Evolutionary conservation across 2,797 vertebrate genomes (phyloP), one percentile per base, ranked within the genome.

Genomic region (Ceyx erithaca): DNA sequence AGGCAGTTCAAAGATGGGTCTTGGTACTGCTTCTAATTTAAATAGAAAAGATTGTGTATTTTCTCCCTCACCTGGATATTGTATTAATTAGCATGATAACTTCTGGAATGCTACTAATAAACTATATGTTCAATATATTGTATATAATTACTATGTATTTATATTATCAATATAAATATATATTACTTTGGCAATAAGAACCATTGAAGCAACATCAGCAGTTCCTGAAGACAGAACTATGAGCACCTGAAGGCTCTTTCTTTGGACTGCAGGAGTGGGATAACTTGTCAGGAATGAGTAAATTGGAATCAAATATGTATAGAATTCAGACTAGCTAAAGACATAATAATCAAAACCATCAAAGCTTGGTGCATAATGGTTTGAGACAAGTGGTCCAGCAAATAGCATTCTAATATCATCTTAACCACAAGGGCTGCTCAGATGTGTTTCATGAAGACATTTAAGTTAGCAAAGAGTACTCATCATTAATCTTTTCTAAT

Each of bases 401-500:
- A 97, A 97, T 97, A 95, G 35, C 96, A 96, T 97, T 97, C 97
- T 97, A 89, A 97, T 97, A 96, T 95, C 96, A 93, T 95, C 89
- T 55, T 97, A 97, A 98, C 98, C 98, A 97, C 98, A 98, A 98
- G 98, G 87, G 93, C 81, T 89, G 84, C 88, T 95, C 88, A 80
- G 94, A 96, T 94, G 90, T 72, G 92, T 89, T 95, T 94, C 96
- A 95, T 88, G 71, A 95, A 96, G 94, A 94, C 9, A 0, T 95
- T 95, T 93, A 95, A 92, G 89, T 95, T 96, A 94, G 95, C 92
- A 94, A 96, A 92, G 90, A 95, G 87, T 90, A 89, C 93, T 97
- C 95, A 66, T 97, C 98, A 97, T 98, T 98, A 98, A 98, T 98
- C 98, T 98, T 98, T 98, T 97, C 98, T 98, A 95, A 96, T 92